A percentile compares a stretch with the other conserved stretches of the same genome.
These are phyloP conservation scores for Protobothrops mucrosquamatus DNA, from an alignment of 2,113 vertebrate genomes.

Conservation along the genomic window DNA sequence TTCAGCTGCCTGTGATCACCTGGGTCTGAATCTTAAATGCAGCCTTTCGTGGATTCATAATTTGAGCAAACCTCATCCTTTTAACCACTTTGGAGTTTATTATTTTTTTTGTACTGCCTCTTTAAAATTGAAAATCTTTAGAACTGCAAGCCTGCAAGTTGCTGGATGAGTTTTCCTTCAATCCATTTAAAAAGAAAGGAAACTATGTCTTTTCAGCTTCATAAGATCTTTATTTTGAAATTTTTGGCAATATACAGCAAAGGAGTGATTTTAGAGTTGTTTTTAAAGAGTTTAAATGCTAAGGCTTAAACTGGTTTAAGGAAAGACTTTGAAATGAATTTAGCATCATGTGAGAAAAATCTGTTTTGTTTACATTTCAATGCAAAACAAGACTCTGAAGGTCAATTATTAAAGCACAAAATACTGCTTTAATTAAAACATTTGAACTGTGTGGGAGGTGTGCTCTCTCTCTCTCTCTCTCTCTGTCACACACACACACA, in stretches of 20 bases:
- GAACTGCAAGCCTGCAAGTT: not conserved
- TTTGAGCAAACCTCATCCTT: not conserved
- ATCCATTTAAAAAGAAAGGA: not conserved
- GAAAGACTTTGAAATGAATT: not conserved
- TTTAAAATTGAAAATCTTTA: not conserved
- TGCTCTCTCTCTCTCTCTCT: too few species aligned
- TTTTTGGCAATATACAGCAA: not conserved
- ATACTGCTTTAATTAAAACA: not conserved
- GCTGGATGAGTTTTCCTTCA: not conserved
- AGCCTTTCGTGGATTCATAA: not conserved
- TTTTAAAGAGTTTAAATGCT: not conserved
- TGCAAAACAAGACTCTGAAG: not conserved
- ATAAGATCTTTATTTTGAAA: not conserved
- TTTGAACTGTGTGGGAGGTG: not conserved
- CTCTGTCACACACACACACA: too few species aligned
- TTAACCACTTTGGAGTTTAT: not conserved
- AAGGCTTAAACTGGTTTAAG: not conserved
- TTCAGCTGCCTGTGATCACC: not conserved
- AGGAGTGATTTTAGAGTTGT: not conserved
- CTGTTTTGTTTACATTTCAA: not conserved
- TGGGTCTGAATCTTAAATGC: not conserved
- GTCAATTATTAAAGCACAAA: not conserved
- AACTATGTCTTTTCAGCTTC: not conserved
- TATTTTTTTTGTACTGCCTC: not conserved
- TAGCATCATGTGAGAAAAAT: not conserved